Evolutionary conservation across 2,888 invertebrate species (phyloP), one percentile per base, ranked within the genome.

Genomic region (Polyommatus icarus): DNA sequence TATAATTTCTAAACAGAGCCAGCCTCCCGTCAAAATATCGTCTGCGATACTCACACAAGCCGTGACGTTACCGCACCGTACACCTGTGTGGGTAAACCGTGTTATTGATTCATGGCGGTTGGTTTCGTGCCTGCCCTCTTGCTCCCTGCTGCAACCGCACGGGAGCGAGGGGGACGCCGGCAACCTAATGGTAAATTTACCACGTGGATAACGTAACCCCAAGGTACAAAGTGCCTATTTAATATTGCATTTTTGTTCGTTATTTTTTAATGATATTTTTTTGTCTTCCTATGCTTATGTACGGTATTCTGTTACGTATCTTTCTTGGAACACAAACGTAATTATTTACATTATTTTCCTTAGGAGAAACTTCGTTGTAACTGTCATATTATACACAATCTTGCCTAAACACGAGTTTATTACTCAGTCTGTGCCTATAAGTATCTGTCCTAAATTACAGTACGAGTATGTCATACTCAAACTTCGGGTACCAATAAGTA

Each of bases 31-130:
- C 92, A 93, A 92, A 93, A 92, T 92, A 93, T 86, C 89, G 89
- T 92, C 90, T 91, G 87, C 88, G 84, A 83, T 82, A 83, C 81
- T 81, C 80, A 80, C 80, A 81, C 81, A 87, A 67, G 29, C 91
- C 91, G 90, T 91, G 89, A 85, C 84, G 87, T 88, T 87, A 85
- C 84, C 83, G 86, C 86, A 86, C 86, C 83, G 84, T 85, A 81
- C 82, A 82, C 80, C 82, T 84, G 90, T 91, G 91, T 91, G 90
- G 84, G 90, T 91, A 88, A 85, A 87, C 85, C 88, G 86, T 89
- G 89, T 92, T 93, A 93, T 93, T 93, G 93, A 93, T 93, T 93
- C 90, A 92, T 90, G 89, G 87, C 87, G 84, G 86, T 88, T 86
- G 88, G 89, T 91, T 91, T 91, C 91, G 90, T 91, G 91, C 91